phyloP scores from a whole-genome alignment of 2,888 invertebrate genomes.

The Clistopyga incitator region DNA sequence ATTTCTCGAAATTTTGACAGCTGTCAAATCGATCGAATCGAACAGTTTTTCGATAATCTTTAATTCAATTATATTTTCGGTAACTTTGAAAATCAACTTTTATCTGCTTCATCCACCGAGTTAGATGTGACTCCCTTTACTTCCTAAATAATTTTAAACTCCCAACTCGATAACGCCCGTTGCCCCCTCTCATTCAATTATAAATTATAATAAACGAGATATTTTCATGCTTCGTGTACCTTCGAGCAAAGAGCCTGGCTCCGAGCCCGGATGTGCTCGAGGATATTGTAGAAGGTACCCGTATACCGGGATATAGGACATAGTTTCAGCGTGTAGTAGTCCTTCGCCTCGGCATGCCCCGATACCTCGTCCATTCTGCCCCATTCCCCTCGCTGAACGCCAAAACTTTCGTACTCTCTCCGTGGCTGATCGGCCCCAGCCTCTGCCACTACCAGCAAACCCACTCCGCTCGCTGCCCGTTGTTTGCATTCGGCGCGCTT shows the following conservation, averaged over 20 bases:
- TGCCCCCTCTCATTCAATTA: slow-evolving; percentile 64
- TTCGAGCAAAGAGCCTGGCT: slow-evolving; percentile 53
- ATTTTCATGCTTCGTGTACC: slow-evolving; percentile 48
- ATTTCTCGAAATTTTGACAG: too few species aligned
- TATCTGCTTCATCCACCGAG: neutral
- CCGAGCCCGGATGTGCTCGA: slow-evolving; percentile 53
- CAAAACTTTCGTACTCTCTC: slow-evolving; percentile 55
- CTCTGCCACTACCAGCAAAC: slow-evolving; percentile 35
- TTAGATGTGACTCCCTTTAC: neutral
- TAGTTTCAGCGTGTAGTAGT: slow-evolving; percentile 51
- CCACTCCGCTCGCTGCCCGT: slow-evolving; percentile 34
- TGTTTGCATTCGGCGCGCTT: slow-evolving; percentile 50
- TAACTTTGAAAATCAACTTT: neutral
- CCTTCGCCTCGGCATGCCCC: slow-evolving; percentile 53
- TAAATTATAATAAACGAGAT: slow-evolving; percentile 66
- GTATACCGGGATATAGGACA: slow-evolving; percentile 44
- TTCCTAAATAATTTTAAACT: slow-evolving; percentile 15
- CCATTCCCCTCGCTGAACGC: slow-evolving; percentile 3
- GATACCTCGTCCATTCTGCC: slow-evolving; percentile 40
- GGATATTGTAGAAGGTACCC: neutral
- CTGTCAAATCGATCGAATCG: neutral
- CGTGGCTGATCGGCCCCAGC: slow-evolving; percentile 51
- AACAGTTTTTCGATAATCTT: neutral
- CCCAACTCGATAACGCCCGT: slow-evolving; percentile 37
- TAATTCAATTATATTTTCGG: neutral